Percentiles rank a stretch among this genome's conserved stretches.
Evolutionary conservation across 2,797 vertebrate species (phyloP).

Genomic region (Jordanella pulchra): DNA sequence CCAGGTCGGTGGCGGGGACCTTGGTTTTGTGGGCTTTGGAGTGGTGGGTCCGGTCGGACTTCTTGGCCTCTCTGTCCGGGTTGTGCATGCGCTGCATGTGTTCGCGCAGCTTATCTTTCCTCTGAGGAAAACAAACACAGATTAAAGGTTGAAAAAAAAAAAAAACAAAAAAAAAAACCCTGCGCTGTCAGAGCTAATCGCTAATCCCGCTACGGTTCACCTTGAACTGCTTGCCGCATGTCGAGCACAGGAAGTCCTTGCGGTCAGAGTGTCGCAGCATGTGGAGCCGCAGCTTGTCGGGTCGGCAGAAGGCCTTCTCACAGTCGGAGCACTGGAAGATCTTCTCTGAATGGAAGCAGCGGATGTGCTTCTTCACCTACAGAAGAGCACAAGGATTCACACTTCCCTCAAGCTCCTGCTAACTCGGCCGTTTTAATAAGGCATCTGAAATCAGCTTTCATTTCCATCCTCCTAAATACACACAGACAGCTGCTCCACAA

Average conservation of each 20-base stretch:
- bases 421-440: too few species aligned
- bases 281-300: conserved; percentile 95
- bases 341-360: conserved; percentile 98
- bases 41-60: conserved; percentile 91
- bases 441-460: too few species aligned
- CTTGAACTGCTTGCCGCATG: conserved; percentile 98
- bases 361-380: conserved; percentile 97
- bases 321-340: conserved; percentile 95
- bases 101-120: conserved; percentile 96
- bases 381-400: conserved; percentile 8
- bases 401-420: too few species aligned
- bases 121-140: conserved; percentile 70
- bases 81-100: conserved; percentile 99
- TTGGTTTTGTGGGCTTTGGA: conserved; percentile 94
- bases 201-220: conserved; percentile 65
- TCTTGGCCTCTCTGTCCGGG: conserved; percentile 95
- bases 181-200: fast-evolving
- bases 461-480: too few species aligned
- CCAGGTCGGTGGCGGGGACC: conserved; percentile 91
- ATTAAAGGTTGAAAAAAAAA: too few species aligned
- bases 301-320: conserved; percentile 96
- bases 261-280: conserved; percentile 97
- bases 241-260: conserved; percentile 97
- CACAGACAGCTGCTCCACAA: too few species aligned
- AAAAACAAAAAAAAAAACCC: too few species aligned